Conservation (phyloP, 2,888 invertebrate genomes). For the Eustalomyia histrio region DNA sequence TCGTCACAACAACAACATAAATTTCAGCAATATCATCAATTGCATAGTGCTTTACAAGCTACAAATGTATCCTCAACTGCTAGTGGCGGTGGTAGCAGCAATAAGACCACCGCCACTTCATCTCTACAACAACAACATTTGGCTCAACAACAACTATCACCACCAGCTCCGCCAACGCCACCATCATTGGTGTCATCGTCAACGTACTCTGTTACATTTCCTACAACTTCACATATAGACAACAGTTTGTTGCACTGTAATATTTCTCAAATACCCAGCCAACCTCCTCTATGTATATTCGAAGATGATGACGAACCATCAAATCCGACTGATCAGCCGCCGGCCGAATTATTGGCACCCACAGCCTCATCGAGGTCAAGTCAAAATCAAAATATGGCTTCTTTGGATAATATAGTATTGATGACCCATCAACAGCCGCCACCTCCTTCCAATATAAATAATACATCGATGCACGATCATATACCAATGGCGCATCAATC, state of each 20-base stretch:
- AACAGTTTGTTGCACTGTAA: conserved; percentile 76
- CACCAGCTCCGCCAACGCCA: conserved; percentile 65
- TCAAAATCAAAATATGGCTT: conserved; percentile 44
- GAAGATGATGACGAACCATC: conserved; percentile 78
- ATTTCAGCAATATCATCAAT: conserved; percentile 70
- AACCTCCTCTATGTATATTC: conserved; percentile 78
- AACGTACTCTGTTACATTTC: conserved; percentile 70
- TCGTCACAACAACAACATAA: conserved; percentile 54
- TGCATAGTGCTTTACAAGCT: conserved; percentile 70
- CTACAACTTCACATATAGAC: conserved; percentile 73
- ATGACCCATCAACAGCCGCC: conserved; percentile 61
- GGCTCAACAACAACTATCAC: conserved; percentile 61
- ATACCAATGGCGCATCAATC: conserved; percentile 69
- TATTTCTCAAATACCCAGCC: conserved; percentile 78
- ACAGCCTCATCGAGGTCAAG: conserved; percentile 35
- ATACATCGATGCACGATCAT: conserved; percentile 64
- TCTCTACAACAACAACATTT: conserved; percentile 49
- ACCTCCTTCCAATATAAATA: conserved; percentile 56
- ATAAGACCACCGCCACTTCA: conserved; percentile 22
- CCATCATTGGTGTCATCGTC: conserved; percentile 58
- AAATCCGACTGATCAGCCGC: conserved; percentile 73
- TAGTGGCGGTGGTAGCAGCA: conserved; percentile 32
- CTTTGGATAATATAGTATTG: conserved; percentile 69
- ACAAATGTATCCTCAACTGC: conserved; percentile 60
- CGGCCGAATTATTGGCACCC: conserved; percentile 66